Percentiles rank a stretch among this genome's conserved stretches.
phyloP scores from a whole-genome alignment of 2,888 invertebrate species.

The Calameuta pallipes region DNA sequence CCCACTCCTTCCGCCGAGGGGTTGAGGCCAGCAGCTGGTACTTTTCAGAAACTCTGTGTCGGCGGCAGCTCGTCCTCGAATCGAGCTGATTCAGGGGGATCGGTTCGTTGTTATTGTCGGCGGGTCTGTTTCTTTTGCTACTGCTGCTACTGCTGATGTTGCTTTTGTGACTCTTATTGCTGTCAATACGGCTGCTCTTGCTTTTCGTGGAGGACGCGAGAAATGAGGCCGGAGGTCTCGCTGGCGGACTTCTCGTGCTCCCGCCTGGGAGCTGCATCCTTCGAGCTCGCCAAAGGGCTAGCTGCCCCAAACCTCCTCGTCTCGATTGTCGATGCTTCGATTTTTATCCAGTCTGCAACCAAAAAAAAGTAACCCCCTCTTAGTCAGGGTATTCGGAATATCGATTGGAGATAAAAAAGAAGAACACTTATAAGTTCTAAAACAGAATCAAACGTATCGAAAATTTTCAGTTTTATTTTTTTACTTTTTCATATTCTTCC shows the following conservation, averaged over 20 bases:
- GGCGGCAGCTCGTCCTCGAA: conserved; percentile 49
- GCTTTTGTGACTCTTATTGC: conserved; percentile 41
- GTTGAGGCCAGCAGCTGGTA: conserved; percentile 58
- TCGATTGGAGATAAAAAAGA: not conserved
- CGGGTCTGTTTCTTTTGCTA: conserved; percentile 43
- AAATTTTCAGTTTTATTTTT: not conserved
- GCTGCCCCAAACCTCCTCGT: conserved; percentile 63
- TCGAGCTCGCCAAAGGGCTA: conserved; percentile 66
- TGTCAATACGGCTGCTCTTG: conserved; percentile 45
- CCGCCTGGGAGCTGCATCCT: conserved; percentile 67
- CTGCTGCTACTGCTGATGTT: conserved; percentile 34
- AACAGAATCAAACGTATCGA: too few species aligned
- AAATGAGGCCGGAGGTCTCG: conserved; percentile 55
- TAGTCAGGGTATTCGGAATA: not conserved
- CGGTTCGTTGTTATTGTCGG: conserved; percentile 39
- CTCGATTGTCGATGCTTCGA: conserved; percentile 54
- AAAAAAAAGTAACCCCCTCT: conserved; percentile 10
- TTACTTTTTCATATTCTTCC: not conserved
- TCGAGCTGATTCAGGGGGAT: conserved; percentile 48
- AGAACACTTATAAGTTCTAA: too few species aligned
- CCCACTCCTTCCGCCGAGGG: conserved; percentile 59
- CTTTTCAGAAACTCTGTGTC: conserved; percentile 52
- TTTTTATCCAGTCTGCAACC: conserved; percentile 41
- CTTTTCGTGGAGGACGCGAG: conserved; percentile 51
- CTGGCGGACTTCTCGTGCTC: conserved; percentile 63